These are phyloP conservation scores for Neoniphon sammara DNA, from an alignment of 2,797 vertebrate genomes.

Conservation along the genomic window DNA sequence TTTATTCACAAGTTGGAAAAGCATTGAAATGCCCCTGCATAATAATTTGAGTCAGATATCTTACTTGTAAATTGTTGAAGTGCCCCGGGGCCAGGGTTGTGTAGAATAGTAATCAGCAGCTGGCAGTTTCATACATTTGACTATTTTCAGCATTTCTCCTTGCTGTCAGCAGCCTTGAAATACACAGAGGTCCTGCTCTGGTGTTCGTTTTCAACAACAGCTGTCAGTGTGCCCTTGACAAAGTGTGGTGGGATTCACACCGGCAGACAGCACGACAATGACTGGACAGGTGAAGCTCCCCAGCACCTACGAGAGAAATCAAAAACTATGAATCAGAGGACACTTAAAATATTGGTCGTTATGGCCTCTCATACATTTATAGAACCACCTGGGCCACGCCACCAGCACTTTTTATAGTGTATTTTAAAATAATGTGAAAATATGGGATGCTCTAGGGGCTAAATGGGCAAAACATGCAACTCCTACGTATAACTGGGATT, in stretches of 20 bases:
- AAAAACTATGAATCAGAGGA: not conserved
- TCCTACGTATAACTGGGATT: too few species aligned
- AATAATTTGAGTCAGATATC: slow-evolving; percentile 24
- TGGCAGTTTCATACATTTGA: slow-evolving; percentile 33
- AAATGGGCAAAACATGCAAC: not conserved
- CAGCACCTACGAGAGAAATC: not conserved
- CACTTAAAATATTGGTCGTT: not conserved
- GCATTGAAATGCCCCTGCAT: slow-evolving; percentile 39
- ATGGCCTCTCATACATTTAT: not conserved
- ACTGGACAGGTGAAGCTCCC: slow-evolving; percentile 6
- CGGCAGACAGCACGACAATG: slow-evolving; percentile 10
- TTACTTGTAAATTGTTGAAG: slow-evolving; percentile 41
- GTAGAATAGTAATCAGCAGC: slow-evolving; percentile 46
- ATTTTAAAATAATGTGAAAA: not conserved
- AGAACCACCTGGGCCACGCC: not conserved
- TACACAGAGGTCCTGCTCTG: slow-evolving; percentile 34
- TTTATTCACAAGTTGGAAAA: slow-evolving; percentile 13
- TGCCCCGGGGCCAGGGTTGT: slow-evolving; percentile 4
- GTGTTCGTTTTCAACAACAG: slow-evolving; percentile 20
- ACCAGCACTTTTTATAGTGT: not conserved
- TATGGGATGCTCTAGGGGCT: not conserved
- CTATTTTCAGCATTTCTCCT: slow-evolving; percentile 39
- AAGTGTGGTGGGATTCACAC: slow-evolving; percentile 9
- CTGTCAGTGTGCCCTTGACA: slow-evolving; percentile 51
- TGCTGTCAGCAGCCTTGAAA: slow-evolving; percentile 41